These are phyloP conservation scores for Zaprionus vittiger DNA, from an alignment of 1,140 invertebrate genomes.

Conservation along the genomic window DNA sequence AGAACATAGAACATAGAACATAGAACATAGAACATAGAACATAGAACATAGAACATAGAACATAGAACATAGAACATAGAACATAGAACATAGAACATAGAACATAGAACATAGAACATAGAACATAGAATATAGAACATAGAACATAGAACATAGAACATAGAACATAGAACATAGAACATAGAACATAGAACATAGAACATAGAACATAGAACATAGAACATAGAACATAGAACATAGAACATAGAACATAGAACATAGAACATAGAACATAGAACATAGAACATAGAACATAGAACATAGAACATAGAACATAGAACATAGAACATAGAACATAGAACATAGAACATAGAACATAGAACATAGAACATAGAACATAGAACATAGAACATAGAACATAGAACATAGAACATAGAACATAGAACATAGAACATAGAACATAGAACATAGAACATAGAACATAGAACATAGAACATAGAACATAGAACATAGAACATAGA, in stretches of 20 bases:
- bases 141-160: constrained; percentile 1
- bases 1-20: too few relatives aligned
- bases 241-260: constrained; percentile 6
- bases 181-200: constrained; percentile 4
- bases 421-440: constrained; percentile 6
- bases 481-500: constrained; percentile 2
- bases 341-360: constrained; percentile 7
- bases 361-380: constrained; percentile 7
- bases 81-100: too few relatives aligned
- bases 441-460: constrained; percentile 6
- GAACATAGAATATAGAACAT: background rate
- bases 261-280: constrained; percentile 6
- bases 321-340: constrained; percentile 6
- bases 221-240: constrained; percentile 4
- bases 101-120: background rate
- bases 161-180: background rate
- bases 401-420: constrained; percentile 2
- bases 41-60: too few relatives aligned
- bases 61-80: too few relatives aligned
- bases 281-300: constrained; percentile 6
- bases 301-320: constrained; percentile 6
- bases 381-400: constrained; percentile 7
- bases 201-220: background rate
- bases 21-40: too few relatives aligned
- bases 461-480: constrained; percentile 7